phyloP scores from a whole-genome alignment of 2,888 invertebrate genomes.

The Eristalis arbustorum region DNA sequence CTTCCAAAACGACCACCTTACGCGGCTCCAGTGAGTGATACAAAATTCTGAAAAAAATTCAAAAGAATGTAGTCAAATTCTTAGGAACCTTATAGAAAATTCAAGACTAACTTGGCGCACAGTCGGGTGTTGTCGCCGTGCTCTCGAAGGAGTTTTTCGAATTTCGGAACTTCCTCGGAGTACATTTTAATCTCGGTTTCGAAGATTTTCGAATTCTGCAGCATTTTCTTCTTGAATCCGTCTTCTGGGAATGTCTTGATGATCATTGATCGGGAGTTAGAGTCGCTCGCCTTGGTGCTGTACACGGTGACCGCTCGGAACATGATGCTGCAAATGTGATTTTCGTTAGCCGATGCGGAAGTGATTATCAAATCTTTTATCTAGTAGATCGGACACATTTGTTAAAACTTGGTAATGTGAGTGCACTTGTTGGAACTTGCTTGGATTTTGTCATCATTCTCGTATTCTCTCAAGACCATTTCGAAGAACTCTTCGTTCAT shows the following conservation, averaged over 20 bases:
- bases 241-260: slow-evolving; percentile 70
- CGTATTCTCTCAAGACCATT: slow-evolving; percentile 22
- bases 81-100: not conserved
- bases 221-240: slow-evolving; percentile 64
- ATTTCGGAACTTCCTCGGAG: slow-evolving; percentile 62
- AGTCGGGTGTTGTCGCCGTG: slow-evolving; percentile 63
- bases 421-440: not conserved
- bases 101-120: slow-evolving; percentile 55
- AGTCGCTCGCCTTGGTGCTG: not conserved
- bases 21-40: slow-evolving; percentile 27
- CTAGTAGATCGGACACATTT: not conserved
- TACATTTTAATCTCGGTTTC: slow-evolving; percentile 70
- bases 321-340: slow-evolving; percentile 38
- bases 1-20: slow-evolving; percentile 61
- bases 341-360: slow-evolving; percentile 33
- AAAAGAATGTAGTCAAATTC: not conserved
- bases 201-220: slow-evolving; percentile 51
- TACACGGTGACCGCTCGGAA: slow-evolving; percentile 34
- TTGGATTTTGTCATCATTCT: slow-evolving; percentile 19
- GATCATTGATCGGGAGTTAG: slow-evolving; percentile 58
- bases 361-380: slow-evolving; percentile 9
- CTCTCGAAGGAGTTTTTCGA: slow-evolving; percentile 60
- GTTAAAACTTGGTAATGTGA: not conserved
- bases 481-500: slow-evolving; percentile 70
- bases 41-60: slow-evolving; percentile 25